Percentiles rank a stretch among this genome's conserved stretches.
These are phyloP conservation scores for Thalassophryne amazonica DNA, from an alignment of 2,797 vertebrate species.

Conservation along the genomic window DNA sequence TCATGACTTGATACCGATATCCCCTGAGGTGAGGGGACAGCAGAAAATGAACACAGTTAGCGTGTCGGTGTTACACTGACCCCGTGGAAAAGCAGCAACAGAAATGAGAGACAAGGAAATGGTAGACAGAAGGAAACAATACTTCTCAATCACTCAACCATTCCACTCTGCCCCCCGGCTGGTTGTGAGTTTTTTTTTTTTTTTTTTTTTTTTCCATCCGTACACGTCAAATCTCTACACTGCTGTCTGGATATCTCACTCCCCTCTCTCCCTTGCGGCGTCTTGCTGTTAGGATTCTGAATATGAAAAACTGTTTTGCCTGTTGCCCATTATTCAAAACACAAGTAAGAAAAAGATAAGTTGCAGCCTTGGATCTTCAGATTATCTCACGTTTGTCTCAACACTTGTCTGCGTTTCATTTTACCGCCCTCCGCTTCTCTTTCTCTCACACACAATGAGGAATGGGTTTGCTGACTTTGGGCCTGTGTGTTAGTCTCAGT, in stretches of 20 bases:
- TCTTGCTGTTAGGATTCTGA: background rate
- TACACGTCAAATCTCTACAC: conserved; percentile 36
- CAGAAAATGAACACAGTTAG: no score
- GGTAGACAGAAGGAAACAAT: conserved; percentile 23
- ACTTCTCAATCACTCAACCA: conserved; percentile 32
- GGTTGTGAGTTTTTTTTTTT: conserved; percentile 19
- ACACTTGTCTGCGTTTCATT: background rate
- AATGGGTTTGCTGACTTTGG: conserved; percentile 47
- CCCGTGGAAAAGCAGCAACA: background rate
- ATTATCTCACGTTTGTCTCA: conserved; percentile 12
- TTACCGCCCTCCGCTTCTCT: background rate
- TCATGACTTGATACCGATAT: no score
- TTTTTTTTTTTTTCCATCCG: conserved; percentile 64
- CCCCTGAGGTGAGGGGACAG: no score
- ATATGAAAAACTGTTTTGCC: conserved; percentile 7
- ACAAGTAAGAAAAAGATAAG: conserved; percentile 9
- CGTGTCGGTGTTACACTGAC: no score
- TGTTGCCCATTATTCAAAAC: conserved; percentile 19
- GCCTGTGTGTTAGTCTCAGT: conserved; percentile 39
- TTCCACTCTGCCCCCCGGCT: background rate
- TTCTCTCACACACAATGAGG: conserved; percentile 9
- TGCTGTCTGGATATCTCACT: conserved; percentile 17
- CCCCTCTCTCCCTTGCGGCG: background rate
- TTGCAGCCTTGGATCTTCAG: background rate
- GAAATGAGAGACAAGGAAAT: conserved; percentile 1